Conservation (phyloP, 2,888 invertebrate genomes). For the Drosophila ustulata region DNA sequence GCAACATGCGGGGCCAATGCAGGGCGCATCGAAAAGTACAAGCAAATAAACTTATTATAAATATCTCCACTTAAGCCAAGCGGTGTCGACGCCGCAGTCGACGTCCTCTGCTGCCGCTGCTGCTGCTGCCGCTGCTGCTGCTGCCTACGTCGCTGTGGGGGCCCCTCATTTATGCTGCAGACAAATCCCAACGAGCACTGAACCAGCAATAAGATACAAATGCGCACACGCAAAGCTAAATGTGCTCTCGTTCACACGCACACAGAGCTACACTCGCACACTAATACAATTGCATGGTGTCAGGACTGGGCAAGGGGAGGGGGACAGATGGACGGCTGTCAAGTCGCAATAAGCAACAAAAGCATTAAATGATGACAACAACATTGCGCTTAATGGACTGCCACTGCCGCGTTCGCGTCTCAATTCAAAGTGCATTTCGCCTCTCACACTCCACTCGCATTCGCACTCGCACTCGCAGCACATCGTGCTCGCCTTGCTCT, state of each 20-base stretch:
- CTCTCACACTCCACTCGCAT: constrained; percentile 3
- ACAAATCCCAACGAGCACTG: constrained; percentile 45
- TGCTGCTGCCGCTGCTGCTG: constrained; percentile 18
- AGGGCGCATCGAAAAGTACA: constrained; percentile 60
- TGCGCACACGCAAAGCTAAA: constrained; percentile 77
- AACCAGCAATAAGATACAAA: constrained; percentile 66
- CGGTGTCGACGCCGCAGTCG: constrained; percentile 41
- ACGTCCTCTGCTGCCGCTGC: constrained; percentile 9
- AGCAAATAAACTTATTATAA: constrained; percentile 82
- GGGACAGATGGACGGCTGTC: constrained; percentile 58
- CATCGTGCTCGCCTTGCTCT: not conserved
- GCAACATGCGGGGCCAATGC: constrained; percentile 54
- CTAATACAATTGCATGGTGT: constrained; percentile 5
- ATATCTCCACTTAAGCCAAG: constrained; percentile 78
- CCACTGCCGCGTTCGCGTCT: constrained; percentile 71
- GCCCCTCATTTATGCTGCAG: constrained; percentile 66
- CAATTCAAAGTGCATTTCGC: constrained; percentile 72
- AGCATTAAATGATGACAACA: constrained; percentile 82
- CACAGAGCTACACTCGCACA: not conserved
- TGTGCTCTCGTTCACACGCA: constrained; percentile 67
- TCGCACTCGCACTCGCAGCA: not conserved
- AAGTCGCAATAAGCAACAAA: constrained; percentile 72
- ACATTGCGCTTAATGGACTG: constrained; percentile 81
- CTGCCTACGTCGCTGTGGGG: constrained; percentile 49
- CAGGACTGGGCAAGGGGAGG: constrained; percentile 27